Evolutionary conservation across 2,888 invertebrate genomes (phyloP).

Genomic region (Nephrotoma appendiculata): DNA sequence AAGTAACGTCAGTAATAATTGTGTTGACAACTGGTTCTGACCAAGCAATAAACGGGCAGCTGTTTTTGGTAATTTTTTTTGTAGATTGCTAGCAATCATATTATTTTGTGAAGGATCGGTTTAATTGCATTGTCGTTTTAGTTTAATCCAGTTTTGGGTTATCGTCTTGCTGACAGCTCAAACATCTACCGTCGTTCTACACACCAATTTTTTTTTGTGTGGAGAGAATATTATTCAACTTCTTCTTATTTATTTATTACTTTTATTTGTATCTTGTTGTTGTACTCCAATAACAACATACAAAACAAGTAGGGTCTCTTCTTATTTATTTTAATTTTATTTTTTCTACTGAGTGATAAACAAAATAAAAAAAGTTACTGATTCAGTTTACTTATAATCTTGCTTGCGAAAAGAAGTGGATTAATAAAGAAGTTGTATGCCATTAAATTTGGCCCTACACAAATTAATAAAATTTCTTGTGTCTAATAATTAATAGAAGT

Average conservation of each 20-base stretch:
- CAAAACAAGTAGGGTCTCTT: neutral
- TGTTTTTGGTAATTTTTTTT: neutral
- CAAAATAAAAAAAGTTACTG: neutral
- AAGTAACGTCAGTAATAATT: neutral
- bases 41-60: neutral
- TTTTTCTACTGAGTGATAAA: neutral
- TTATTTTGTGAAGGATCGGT: too few relatives aligned
- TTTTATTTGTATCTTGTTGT: neutral
- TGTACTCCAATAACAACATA: neutral
- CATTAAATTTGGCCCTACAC: neutral
- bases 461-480: neutral
- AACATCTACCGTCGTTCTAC: neutral
- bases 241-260: neutral
- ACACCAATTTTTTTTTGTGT: neutral
- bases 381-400: conserved; percentile 3
- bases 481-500: neutral
- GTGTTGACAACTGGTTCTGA: neutral
- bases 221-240: neutral
- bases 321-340: neutral
- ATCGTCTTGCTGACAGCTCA: neutral
- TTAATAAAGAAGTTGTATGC: neutral
- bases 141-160: too few relatives aligned
- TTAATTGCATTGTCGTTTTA: too few relatives aligned
- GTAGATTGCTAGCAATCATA: neutral
- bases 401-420: neutral